Conservation (phyloP, 2,888 invertebrate species). For the Tribolium freemani region DNA sequence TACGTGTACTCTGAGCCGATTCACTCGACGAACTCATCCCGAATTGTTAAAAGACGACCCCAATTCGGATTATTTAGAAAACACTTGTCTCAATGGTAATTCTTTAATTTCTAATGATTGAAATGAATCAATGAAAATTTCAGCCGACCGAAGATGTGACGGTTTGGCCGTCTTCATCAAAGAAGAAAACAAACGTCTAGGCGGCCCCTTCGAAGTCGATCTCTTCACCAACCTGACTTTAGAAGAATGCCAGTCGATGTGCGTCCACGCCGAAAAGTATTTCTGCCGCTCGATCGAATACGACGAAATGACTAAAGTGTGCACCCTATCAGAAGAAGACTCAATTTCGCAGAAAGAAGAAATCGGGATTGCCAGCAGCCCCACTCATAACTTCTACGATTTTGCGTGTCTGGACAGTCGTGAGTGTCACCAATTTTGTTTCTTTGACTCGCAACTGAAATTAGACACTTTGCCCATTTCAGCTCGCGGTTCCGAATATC, state of each 20-base stretch:
- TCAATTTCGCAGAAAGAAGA: constrained; percentile 91
- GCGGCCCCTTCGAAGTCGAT: constrained; percentile 91
- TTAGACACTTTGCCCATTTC: constrained; percentile 60
- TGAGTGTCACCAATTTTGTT: constrained; percentile 71
- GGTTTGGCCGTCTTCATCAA: constrained; percentile 90
- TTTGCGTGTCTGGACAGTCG: constrained; percentile 91
- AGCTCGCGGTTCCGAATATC: constrained; percentile 91
- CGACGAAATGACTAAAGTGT: constrained; percentile 88
- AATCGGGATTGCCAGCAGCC: constrained; percentile 86
- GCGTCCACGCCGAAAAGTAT: constrained; percentile 88
- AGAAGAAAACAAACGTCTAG: constrained; percentile 89
- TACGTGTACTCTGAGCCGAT: constrained; percentile 85
- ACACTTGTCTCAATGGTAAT: constrained; percentile 89
- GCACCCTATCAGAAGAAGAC: constrained; percentile 92
- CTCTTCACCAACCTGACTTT: constrained; percentile 88
- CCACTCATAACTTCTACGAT: constrained; percentile 90
- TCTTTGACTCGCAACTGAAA: background rate
- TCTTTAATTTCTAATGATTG: background rate
- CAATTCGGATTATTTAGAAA: constrained; percentile 91
- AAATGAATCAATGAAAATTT: constrained; percentile 39
- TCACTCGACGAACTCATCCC: constrained; percentile 89
- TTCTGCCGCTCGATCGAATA: constrained; percentile 92
- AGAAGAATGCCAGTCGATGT: constrained; percentile 90
- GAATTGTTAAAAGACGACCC: constrained; percentile 88
- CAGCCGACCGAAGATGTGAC: constrained; percentile 89